These are phyloP conservation scores for Gephyroberyx darwinii DNA, from an alignment of 2,797 vertebrate genomes.

Conservation along the genomic window DNA sequence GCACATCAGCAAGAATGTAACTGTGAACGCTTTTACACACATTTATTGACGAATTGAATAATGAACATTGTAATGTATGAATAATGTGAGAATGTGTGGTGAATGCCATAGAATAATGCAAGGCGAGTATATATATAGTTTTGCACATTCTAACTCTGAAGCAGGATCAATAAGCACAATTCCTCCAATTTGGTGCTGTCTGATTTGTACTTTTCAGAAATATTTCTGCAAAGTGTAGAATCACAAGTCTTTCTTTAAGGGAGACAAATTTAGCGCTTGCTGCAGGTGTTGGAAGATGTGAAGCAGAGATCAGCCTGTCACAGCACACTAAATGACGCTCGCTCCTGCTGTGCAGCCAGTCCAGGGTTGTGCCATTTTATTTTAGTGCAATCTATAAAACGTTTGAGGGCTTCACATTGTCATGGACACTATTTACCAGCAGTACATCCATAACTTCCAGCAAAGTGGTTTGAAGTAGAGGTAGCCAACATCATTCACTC, in stretches of 20 bases:
- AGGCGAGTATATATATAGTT: slow-evolving; percentile 26
- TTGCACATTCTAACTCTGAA: slow-evolving; percentile 33
- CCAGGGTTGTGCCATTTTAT: slow-evolving; percentile 48
- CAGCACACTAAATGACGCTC: slow-evolving; percentile 8
- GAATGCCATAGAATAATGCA: slow-evolving; percentile 35
- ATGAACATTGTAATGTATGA: slow-evolving; percentile 8
- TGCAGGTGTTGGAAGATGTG: slow-evolving; percentile 28
- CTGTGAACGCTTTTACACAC: slow-evolving; percentile 4
- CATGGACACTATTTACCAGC: slow-evolving; percentile 1
- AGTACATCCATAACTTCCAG: slow-evolving; percentile 21
- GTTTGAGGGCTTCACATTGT: slow-evolving; percentile 36
- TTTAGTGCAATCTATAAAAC: slow-evolving; percentile 26
- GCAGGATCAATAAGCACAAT: slow-evolving; percentile 9
- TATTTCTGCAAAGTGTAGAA: slow-evolving; percentile 6
- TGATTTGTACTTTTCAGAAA: slow-evolving; percentile 4
- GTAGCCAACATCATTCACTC: slow-evolving; percentile 29
- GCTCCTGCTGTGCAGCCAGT: slow-evolving; percentile 9
- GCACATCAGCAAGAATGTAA: slow-evolving; percentile 13
- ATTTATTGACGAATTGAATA: slow-evolving; percentile 64
- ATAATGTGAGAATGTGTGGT: slow-evolving; percentile 22
- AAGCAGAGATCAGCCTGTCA: slow-evolving; percentile 19
- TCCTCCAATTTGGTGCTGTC: slow-evolving; percentile 9
- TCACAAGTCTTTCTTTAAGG: not conserved
- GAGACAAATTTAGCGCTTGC: slow-evolving; percentile 21
- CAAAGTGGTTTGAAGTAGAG: slow-evolving; percentile 27